A percentile compares a stretch with the other conserved stretches of the same genome.
Evolutionary conservation across 2,888 invertebrate species (phyloP).

Genomic region (Brachyopa scutellaris): DNA sequence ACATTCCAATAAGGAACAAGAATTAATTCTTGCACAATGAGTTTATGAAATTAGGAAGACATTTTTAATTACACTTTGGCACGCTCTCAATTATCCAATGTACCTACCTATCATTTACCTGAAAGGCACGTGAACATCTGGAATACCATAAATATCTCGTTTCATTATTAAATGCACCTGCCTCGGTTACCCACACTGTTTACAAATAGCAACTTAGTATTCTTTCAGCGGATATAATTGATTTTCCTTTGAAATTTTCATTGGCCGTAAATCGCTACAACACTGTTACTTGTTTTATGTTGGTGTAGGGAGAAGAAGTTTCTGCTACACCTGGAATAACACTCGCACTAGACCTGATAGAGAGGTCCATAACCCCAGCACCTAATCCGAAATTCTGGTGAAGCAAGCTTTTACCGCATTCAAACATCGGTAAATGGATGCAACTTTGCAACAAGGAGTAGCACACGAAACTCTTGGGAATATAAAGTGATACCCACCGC

Average conservation of each 20-base stretch:
- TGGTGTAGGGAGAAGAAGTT: conserved; percentile 13
- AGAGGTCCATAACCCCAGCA: conserved; percentile 23
- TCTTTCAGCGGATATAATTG: conserved; percentile 61
- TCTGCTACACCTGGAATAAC: conserved; percentile 43
- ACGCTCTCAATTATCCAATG: conserved; percentile 22
- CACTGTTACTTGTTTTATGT: conserved; percentile 54
- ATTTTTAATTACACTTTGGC: conserved; percentile 47
- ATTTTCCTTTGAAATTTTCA: conserved; percentile 69
- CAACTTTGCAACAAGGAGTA: conserved; percentile 58
- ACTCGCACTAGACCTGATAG: background rate
- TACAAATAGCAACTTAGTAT: conserved; percentile 49
- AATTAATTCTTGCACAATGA: conserved; percentile 22
- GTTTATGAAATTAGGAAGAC: conserved; percentile 48
- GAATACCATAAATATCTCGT: conserved; percentile 59
- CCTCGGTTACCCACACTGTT: conserved; percentile 16
- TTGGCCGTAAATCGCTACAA: conserved; percentile 63
- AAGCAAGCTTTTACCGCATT: conserved; percentile 70
- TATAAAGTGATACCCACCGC: conserved; percentile 47
- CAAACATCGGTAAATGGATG: conserved; percentile 66
- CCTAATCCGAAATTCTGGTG: conserved; percentile 68
- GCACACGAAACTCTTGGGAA: conserved; percentile 48
- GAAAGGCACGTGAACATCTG: conserved; percentile 44
- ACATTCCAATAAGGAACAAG: background rate
- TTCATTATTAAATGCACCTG: conserved; percentile 60
- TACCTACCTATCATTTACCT: conserved; percentile 16